Conservation (phyloP, 2,113 vertebrate species). For the Psittacara wagleri region DNA sequence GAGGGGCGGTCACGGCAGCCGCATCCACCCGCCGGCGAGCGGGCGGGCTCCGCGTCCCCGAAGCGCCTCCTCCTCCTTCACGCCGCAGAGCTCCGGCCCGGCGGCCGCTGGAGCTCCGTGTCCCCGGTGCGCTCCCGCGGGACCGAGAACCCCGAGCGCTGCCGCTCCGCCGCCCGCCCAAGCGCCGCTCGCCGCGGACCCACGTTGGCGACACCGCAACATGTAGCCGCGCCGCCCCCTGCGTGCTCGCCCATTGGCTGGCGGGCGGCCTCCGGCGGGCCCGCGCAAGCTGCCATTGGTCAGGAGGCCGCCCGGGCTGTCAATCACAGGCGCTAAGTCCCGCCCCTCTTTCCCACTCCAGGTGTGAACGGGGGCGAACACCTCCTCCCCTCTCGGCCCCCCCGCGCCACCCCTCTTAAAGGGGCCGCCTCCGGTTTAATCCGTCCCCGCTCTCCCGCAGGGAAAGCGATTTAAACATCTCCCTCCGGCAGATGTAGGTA, state of each 20-base stretch:
- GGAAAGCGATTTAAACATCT: rapidly evolving
- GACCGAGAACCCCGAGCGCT: not conserved
- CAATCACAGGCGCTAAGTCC: slow-evolving; percentile 70
- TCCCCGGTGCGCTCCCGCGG: not conserved
- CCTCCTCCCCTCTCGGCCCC: not conserved
- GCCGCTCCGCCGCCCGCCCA: not conserved
- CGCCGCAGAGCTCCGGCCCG: not conserved
- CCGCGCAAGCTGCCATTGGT: not conserved
- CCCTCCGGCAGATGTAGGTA: rapidly evolving
- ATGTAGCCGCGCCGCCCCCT: slow-evolving; percentile 33
- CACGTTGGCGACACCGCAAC: slow-evolving; percentile 86
- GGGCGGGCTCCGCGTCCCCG: not conserved
- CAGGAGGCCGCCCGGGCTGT: not conserved
- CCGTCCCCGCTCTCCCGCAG: too few species aligned
- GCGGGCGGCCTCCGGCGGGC: not conserved
- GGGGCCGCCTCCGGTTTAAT: slow-evolving; percentile 45
- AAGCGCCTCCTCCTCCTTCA: not conserved
- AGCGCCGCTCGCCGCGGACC: slow-evolving; percentile 58
- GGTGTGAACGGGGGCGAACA: slow-evolving; percentile 86
- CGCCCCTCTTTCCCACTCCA: slow-evolving; percentile 86
- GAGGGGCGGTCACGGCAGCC: not conserved
- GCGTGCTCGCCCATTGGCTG: slow-evolving; percentile 62
- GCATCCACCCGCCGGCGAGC: not conserved
- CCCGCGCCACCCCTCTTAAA: slow-evolving; percentile 76
- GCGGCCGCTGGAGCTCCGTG: not conserved